Evolutionary conservation across 1,140 invertebrate genomes (phyloP), one percentile per base, ranked within the genome.

Genomic region (Conopomorpha cramerella): DNA sequence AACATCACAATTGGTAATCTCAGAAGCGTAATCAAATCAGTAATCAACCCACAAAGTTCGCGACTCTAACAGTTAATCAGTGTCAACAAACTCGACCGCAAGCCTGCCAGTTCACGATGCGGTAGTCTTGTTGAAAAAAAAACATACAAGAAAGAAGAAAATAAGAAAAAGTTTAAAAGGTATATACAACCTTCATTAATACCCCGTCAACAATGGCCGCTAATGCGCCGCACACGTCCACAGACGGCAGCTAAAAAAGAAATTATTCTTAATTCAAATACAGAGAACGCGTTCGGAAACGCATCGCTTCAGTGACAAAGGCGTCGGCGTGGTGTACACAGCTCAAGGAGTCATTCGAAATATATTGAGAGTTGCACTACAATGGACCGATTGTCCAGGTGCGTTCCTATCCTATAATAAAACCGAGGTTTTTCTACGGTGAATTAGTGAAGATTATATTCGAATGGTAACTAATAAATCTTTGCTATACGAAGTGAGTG

Each of bases 231-330:
- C 66, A 71, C 64, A 68, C 60, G 55, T 61, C 59, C 45, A 40
- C 53, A 53, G 57, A 58, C 61, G 61, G 61, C 63, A 55, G 60
- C 56, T 60, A 63, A 68, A 65, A 64, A 67, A 60, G 58, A 67
- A 71, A 68, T 62, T 55, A 64, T 64, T 62, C 60, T 66, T 64
- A 66, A 63, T 70, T 66, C 56, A 56, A 56, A 55, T 61, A 62
- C 57, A 53, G 58, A 50, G 48, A 49, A 49, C 38, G 41, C 44
- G 42, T 43, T 36, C 41, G 43, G n/a, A n/a, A n/a, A n/a, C n/a
- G n/a, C n/a, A n/a, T n/a, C n/a, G n/a, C n/a, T n/a, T 51, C 60
- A 61, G 54, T 65, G 53, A 71, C 60, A 67, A 67, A 58, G 46
- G 56, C 45, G 43, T 34, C 46, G 49, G 40, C 52, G 48, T 48